Percentiles rank a stretch among this genome's conserved stretches.
Conservation (phyloP, 2,888 invertebrate species). For the Melanostoma mellinum region DNA sequence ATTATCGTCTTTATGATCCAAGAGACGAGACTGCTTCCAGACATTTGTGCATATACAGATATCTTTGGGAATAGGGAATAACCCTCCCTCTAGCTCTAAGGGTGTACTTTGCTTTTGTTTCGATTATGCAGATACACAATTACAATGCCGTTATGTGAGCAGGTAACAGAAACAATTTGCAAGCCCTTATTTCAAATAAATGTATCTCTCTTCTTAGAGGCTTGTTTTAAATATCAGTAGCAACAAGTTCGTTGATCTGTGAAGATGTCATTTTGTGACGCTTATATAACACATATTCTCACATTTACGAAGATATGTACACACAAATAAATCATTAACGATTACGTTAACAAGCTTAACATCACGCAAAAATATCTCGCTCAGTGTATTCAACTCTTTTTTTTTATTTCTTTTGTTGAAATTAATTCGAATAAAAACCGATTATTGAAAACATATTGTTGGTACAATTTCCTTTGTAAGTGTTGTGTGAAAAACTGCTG, state of each 20-base stretch:
- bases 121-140: background rate
- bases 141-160: background rate
- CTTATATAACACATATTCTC: background rate
- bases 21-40: too few relatives aligned
- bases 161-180: constrained; percentile 6
- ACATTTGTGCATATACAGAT: background rate
- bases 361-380: too few relatives aligned
- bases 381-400: too few relatives aligned
- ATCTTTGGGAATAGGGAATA: too few relatives aligned
- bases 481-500: too few relatives aligned
- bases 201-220: background rate
- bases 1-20: background rate
- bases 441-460: too few relatives aligned
- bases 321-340: too few relatives aligned
- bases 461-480: too few relatives aligned
- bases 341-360: too few relatives aligned
- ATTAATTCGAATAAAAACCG: too few relatives aligned
- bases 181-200: background rate
- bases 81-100: background rate
- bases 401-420: too few relatives aligned
- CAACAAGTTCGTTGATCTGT: constrained; percentile 60
- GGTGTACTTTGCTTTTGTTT: background rate
- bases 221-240: constrained; percentile 34
- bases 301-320: too few relatives aligned
- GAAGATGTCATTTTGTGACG: constrained; percentile 51